Base-by-base conservation (phyloP, 2,888 invertebrate species). In the Cryptocephalus primarius region DNA sequence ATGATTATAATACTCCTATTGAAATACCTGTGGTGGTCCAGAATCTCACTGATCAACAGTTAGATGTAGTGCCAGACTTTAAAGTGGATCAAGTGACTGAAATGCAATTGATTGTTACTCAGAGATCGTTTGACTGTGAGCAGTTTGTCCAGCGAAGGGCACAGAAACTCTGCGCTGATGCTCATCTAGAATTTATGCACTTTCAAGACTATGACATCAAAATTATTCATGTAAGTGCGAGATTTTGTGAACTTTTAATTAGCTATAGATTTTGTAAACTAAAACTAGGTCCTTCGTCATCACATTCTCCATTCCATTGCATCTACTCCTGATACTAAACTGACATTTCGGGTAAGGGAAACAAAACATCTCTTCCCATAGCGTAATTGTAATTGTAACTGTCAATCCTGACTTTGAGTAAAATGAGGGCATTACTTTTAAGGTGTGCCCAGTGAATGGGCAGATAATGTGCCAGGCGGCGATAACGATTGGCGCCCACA, bases 171-270 rank as follows among this genome's bases (percentile, higher is more conserved):
- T 71, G 71, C 54, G 51, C 60, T 1, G 70, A 70, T 48, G 61
- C 65, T 31, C 62, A 67, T 43, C 51, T 71, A 38, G 64, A 68
- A 53, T 71, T 69, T 54, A 57, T 67, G 39, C 66, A 70, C 58
- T 71, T 69, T 53, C 66, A 68, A 51, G 71, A 71, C 49, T 71
- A 71, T 50, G 71, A 71, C 55, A 66, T 71, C 49, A 68, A 68
- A 62, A 60, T 71, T 51, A 57, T 69, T 46, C 62, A 69, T 55
- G 71, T 71, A 61, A 68, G 58, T 58, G 43, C 22, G 13, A 36
- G 11, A 36, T 12, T 36, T 36, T n/a, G 11, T 11, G n/a, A n/a
- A n/a, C n/a, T n/a, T n/a, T n/a, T n/a, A n/a, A n/a, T n/a, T n/a
- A n/a, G n/a, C n/a, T n/a, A n/a, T n/a, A n/a, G n/a, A n/a, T n/a